Evolutionary conservation across 2,888 invertebrate genomes (phyloP), one percentile per base, ranked within the genome.

Genomic region (Philereme vetulata): DNA sequence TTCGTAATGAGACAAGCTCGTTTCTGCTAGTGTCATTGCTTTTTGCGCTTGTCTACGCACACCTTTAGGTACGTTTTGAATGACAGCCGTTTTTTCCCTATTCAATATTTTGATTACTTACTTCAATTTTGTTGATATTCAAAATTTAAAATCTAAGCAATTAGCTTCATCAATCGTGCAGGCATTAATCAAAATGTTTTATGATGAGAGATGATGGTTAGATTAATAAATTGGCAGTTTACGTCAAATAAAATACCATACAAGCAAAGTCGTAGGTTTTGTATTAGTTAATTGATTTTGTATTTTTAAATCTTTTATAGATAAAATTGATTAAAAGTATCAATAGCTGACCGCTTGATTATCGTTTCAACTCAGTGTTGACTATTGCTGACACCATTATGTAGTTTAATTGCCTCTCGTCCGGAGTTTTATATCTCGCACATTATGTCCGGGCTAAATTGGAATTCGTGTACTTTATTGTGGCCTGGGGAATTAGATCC

Each of bases 401-500:
- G 71, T 69, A 70, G 75, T 71, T 81, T 79, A 82, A 84, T 84
- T 82, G 82, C 78, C 8, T 38, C 38, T 77, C 74, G 70, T 74
- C 68, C 21, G 64, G 73, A 69, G 72, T 82, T 86, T 82, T 81
- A 81, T 77, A 76, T 78, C 74, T 72, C 70, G 60, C 74, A 68
- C 78, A 77, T 79, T 81, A 80, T 83, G 80, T 82, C 76, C 79
- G 79, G 72, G 79, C 80, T 82, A 85, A 88, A 88, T 87, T 89
- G 86, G 85, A 87, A 83, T 83, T 77, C 81, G 75, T 82, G 80
- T 83, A 80, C 77, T 78, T 86, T 87, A 90, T 90, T 90, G 85
- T 82, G 83, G 83, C 76, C 78, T 70, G 70, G 88, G 90, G 90
- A 91, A 90, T 92, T 90, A 90, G 90, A 92, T 87, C 88, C 85